Percentiles rank a stretch among this genome's conserved stretches.
Evolutionary conservation across 2,888 invertebrate species (phyloP).

Genomic region (Neocrepidodera transversa): DNA sequence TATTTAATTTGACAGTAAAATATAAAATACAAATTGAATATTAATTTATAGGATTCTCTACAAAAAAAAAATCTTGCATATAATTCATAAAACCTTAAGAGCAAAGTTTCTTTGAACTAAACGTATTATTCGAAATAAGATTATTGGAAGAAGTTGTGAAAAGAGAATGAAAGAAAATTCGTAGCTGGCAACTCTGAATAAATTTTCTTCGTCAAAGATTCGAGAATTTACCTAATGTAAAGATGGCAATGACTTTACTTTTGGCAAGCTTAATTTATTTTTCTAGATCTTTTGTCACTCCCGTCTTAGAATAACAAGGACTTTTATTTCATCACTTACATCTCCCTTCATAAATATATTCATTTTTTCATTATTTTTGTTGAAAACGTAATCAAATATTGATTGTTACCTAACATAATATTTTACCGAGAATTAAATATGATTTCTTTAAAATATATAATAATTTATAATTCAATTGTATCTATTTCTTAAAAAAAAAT

Average conservation of each 20-base stretch:
- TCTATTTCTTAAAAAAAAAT: too few species aligned
- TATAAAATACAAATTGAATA: too few species aligned
- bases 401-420: too few species aligned
- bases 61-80: too few species aligned
- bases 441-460: too few species aligned
- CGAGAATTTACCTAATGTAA: conserved; percentile 9
- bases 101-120: conserved; percentile 18
- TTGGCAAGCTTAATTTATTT: conserved; percentile 11
- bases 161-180: conserved; percentile 17
- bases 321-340: conserved; percentile 1
- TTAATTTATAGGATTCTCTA: too few species aligned
- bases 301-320: conserved; percentile 1
- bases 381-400: too few species aligned
- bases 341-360: conserved; percentile 3
- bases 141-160: conserved; percentile 26
- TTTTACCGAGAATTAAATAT: too few species aligned
- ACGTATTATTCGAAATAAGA: conserved; percentile 25
- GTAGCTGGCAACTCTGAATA: conserved; percentile 26
- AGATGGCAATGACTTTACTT: conserved; percentile 10
- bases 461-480: too few species aligned
- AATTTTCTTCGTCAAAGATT: conserved; percentile 20
- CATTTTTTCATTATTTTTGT: too few species aligned
- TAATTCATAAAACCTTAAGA: conserved; percentile 10
- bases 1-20: too few species aligned
- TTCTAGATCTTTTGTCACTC: conserved; percentile 8